Evolutionary conservation across 2,888 invertebrate species (phyloP), one percentile per base, ranked within the genome.

Genomic region (Agrotis ipsilon): DNA sequence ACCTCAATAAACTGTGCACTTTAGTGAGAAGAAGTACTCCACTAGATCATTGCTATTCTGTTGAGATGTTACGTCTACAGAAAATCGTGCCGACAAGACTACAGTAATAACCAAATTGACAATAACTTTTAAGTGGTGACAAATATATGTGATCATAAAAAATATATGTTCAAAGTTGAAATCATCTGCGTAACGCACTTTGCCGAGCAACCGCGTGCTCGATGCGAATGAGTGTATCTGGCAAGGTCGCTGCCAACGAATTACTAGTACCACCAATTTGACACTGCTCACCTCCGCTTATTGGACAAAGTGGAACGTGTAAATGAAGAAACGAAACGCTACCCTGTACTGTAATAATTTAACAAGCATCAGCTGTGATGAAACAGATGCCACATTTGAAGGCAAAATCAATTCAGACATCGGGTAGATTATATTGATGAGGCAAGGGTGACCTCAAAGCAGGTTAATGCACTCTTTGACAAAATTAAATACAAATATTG

Each of bases 241-340:
- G 84, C 94, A 93, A 94, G 94, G 93, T 90, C 92, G 89, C 82
- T 80, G 72, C 73, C 84, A 86, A 88, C 89, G 87, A 92, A 91
- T 91, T 90, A 92, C 86, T 87, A 90, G 87, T 90, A 90, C 88
- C 87, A 89, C 88, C 91, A 91, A 93, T 94, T 94, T 94, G 94
- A 94, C 93, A 94, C 89, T 89, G 83, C 89, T 94, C 94, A 94
- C 93, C 94, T 94, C 93, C 87, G 84, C 89, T 94, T 90, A 95
- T 94, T 95, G 94, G 87, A 90, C 92, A 91, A 95, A 94, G 90
- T 95, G 94, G 94, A 92, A 94, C 94, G 94, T 94, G 94, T 90
- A 93, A 94, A 94, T 94, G 93, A 92, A 94, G 93, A 92, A 92
- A 90, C 91, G 90, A 92, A 93, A 91, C 90, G 89, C 89, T 89